Conservation (phyloP, 2,797 vertebrate species). For the Varecia variegata region DNA sequence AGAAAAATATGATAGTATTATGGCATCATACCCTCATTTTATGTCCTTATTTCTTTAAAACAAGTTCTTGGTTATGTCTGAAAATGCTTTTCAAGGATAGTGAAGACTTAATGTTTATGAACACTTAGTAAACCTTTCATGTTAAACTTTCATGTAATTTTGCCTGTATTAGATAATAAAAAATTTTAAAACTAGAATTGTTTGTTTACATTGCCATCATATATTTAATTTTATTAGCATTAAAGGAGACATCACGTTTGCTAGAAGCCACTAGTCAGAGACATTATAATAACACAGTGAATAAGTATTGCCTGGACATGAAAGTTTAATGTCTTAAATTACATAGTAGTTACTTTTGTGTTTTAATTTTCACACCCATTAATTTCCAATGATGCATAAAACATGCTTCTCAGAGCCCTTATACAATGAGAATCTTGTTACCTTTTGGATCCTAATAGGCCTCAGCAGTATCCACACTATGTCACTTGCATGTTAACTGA, state of each 20-base stretch:
- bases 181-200: neutral
- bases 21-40: slow-evolving; percentile 25
- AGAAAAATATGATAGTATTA: slow-evolving; percentile 26
- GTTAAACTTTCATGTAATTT: neutral
- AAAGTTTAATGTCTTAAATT: slow-evolving; percentile 68
- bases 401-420: slow-evolving; percentile 86
- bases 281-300: neutral
- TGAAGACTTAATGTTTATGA: neutral
- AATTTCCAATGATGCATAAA: slow-evolving; percentile 77
- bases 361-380: slow-evolving; percentile 74
- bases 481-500: slow-evolving; percentile 3
- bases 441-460: slow-evolving; percentile 52
- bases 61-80: neutral
- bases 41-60: slow-evolving; percentile 42
- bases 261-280: slow-evolving; percentile 32
- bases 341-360: slow-evolving; percentile 65
- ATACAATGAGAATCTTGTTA: slow-evolving; percentile 85
- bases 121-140: neutral
- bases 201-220: neutral
- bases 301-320: slow-evolving; percentile 50
- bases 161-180: neutral
- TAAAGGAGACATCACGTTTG: slow-evolving; percentile 40
- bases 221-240: slow-evolving; percentile 48
- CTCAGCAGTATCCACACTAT: neutral
- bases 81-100: slow-evolving; percentile 43